Evolutionary conservation across 2,113 vertebrate species (phyloP).

Genomic region (Lynx canadensis): DNA sequence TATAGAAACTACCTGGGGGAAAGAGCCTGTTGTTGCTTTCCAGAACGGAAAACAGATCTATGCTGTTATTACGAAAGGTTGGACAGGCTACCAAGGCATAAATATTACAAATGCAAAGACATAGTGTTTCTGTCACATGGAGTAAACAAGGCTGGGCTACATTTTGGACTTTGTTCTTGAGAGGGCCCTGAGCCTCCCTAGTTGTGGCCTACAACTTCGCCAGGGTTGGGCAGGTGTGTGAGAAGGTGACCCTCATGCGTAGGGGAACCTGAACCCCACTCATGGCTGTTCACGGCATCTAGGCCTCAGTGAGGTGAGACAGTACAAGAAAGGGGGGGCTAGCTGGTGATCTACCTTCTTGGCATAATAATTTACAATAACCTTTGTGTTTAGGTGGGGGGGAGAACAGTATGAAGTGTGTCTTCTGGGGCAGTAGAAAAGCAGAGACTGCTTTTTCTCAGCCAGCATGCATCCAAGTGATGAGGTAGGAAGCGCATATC

Average conservation of each 20-base stretch:
- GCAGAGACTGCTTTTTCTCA: not conserved
- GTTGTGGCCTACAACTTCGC: not conserved
- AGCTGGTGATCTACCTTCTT: not conserved
- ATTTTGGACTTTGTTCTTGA: not conserved
- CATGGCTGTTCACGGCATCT: not conserved
- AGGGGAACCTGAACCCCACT: too few relatives aligned
- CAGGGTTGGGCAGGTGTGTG: not conserved
- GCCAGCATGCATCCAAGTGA: not conserved
- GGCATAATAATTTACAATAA: not conserved
- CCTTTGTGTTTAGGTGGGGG: not conserved
- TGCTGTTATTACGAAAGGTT: not conserved
- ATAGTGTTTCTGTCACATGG: not conserved
- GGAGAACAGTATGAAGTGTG: not conserved
- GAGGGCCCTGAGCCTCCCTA: not conserved
- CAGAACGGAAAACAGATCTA: not conserved
- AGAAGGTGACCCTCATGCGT: rapidly evolving
- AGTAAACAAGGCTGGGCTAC: not conserved
- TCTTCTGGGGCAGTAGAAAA: not conserved
- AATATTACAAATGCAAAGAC: not conserved
- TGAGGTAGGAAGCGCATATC: not conserved
- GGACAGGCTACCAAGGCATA: rapidly evolving
- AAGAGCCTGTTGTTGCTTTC: not conserved
- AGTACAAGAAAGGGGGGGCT: not conserved
- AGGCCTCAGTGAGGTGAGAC: not conserved
- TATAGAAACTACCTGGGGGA: not conserved